Evolutionary conservation across 2,888 invertebrate genomes (phyloP).

Genomic region (Diarsia mendica): DNA sequence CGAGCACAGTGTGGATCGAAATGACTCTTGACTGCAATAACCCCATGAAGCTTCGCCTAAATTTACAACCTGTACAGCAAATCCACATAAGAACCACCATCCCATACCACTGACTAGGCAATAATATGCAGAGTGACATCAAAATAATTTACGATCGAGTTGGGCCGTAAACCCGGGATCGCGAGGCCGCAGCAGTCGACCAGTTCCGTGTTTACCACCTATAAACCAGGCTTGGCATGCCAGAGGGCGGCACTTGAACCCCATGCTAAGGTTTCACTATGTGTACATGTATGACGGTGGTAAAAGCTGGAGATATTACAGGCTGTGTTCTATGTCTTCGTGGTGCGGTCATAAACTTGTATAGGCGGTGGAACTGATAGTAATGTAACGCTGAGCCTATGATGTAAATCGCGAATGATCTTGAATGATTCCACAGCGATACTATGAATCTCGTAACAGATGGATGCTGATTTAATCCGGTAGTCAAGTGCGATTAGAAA

Average conservation of each 20-base stretch:
- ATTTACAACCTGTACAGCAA: constrained; percentile 32
- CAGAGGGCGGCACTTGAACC: constrained; percentile 47
- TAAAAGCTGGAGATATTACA: constrained; percentile 2
- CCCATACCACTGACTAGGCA: constrained; percentile 49
- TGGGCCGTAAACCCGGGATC: constrained; percentile 58
- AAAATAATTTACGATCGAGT: constrained; percentile 66
- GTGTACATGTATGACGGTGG: constrained; percentile 7
- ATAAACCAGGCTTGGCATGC: constrained; percentile 59
- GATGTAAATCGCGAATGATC: constrained; percentile 5
- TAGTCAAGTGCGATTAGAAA: constrained; percentile 16
- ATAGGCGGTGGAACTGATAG: constrained; percentile 9
- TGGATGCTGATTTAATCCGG: constrained; percentile 24
- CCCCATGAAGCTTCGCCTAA: constrained; percentile 16
- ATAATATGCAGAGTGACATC: constrained; percentile 68
- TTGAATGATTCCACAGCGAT: neutral
- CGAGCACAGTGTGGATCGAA: neutral
- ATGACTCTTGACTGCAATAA: constrained; percentile 2
- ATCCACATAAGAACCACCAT: constrained; percentile 29
- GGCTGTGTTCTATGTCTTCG: constrained; percentile 7
- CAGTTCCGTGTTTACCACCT: constrained; percentile 66
- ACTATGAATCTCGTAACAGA: constrained; percentile 10
- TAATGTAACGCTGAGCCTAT: neutral
- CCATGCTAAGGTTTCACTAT: constrained; percentile 18
- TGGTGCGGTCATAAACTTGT: constrained; percentile 27
- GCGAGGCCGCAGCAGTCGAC: constrained; percentile 59